These are phyloP conservation scores for Corythornis madagascariensis DNA, from an alignment of 2,113 vertebrate genomes.

Conservation along the genomic window DNA sequence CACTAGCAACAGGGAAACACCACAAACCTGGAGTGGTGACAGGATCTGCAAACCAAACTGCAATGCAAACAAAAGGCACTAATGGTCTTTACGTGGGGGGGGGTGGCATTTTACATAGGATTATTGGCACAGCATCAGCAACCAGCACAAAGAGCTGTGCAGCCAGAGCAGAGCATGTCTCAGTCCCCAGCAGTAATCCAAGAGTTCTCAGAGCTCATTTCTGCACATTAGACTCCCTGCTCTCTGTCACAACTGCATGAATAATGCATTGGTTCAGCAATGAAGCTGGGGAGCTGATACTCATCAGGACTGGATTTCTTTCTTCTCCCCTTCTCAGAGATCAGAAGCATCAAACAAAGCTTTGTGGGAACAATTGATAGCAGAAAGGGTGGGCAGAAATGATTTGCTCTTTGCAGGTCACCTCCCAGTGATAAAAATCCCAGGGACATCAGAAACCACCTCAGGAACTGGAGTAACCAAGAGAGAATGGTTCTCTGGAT, in stretches of 20 bases:
- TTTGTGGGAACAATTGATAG: neutral
- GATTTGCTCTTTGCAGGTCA: fast-evolving
- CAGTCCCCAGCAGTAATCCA: neutral
- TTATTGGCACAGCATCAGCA: neutral
- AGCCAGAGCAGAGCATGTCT: neutral
- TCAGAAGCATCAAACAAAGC: neutral
- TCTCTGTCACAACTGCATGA: slow-evolving; percentile 9
- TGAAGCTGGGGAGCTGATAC: neutral
- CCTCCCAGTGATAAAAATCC: neutral
- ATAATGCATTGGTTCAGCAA: slow-evolving; percentile 34
- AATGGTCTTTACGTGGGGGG: neutral
- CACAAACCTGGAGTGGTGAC: neutral
- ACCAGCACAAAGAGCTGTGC: neutral
- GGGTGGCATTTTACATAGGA: neutral
- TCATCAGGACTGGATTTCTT: neutral
- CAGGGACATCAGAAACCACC: neutral
- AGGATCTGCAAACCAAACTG: neutral
- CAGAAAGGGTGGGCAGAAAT: neutral
- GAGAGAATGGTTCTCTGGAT: neutral
- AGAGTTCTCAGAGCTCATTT: neutral
- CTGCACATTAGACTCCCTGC: neutral
- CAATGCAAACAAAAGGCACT: neutral
- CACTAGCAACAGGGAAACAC: neutral
- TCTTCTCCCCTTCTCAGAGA: neutral
- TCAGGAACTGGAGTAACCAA: neutral